Evolutionary conservation across 2,113 vertebrate genomes (phyloP).

Genomic region (Nycticorax nycticorax): DNA sequence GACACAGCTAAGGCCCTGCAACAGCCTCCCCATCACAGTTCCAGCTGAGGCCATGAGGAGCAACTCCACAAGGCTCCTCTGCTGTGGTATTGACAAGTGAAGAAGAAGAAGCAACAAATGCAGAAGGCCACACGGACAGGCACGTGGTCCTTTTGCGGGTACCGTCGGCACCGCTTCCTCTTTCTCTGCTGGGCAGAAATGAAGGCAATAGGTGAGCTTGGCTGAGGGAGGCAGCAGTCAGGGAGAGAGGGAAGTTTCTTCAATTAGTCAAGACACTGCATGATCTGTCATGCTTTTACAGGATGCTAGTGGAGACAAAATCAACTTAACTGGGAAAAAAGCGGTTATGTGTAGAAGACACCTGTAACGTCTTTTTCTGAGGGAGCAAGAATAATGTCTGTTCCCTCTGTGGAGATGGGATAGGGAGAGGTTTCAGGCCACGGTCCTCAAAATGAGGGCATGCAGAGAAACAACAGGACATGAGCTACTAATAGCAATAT

Average conservation of each 20-base stretch:
- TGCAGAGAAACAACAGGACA: not conserved
- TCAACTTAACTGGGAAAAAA: not conserved
- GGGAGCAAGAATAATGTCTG: not conserved
- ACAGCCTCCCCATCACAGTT: not conserved
- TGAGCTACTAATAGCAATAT: not conserved
- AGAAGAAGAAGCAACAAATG: not conserved
- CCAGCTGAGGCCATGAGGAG: accelerated
- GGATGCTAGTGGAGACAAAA: not conserved
- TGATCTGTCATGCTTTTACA: not conserved
- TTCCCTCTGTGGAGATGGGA: not conserved
- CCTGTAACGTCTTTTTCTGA: not conserved
- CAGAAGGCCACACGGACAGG: not conserved
- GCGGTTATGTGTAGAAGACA: not conserved
- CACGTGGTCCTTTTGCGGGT: accelerated
- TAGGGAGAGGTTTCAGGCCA: not conserved
- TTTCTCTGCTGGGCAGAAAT: not conserved
- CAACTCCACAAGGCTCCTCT: not conserved
- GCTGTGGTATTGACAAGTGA: not conserved
- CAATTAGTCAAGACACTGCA: not conserved
- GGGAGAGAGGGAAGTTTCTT: not conserved
- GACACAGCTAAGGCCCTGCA: not conserved
- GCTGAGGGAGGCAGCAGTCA: not conserved
- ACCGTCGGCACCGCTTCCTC: not conserved
- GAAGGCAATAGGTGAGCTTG: not conserved
- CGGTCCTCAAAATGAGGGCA: not conserved